Evolutionary conservation across 2,797 vertebrate species (phyloP).

Genomic region (Gadopsis bispinosus): DNA sequence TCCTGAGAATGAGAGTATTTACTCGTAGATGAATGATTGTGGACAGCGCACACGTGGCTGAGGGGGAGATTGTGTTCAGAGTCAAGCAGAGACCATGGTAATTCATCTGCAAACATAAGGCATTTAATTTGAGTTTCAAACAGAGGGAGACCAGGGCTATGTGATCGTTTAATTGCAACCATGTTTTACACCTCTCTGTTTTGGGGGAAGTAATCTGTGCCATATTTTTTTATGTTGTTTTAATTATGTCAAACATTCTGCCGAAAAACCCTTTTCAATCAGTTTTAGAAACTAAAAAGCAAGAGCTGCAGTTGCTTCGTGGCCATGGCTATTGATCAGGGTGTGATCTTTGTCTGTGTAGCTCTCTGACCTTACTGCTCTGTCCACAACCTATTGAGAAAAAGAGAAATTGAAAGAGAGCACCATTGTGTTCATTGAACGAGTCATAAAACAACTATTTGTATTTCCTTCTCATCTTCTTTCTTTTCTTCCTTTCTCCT

Average conservation of each 20-base stretch:
- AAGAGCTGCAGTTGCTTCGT: slow-evolving; percentile 5
- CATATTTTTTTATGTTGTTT: no score
- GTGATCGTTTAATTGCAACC: not conserved
- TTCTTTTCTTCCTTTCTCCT: slow-evolving; percentile 41
- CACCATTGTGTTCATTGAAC: slow-evolving; percentile 57
- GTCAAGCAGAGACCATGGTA: not conserved
- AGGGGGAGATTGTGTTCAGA: not conserved
- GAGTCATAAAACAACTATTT: slow-evolving; percentile 52
- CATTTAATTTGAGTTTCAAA: slow-evolving; percentile 9
- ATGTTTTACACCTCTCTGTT: not conserved
- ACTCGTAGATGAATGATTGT: not conserved
- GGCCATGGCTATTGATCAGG: slow-evolving; percentile 30
- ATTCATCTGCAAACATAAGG: slow-evolving; percentile 8
- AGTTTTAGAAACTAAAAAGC: not conserved
- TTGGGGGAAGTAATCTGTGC: not conserved
- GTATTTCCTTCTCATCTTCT: slow-evolving; percentile 43
- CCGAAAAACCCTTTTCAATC: not conserved
- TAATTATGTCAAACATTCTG: not conserved
- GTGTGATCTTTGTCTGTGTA: slow-evolving; percentile 8
- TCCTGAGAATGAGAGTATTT: not conserved
- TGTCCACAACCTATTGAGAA: slow-evolving; percentile 27
- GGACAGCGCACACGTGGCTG: not conserved
- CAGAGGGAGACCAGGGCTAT: not conserved
- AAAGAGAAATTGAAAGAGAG: slow-evolving; percentile 41
- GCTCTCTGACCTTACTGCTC: slow-evolving; percentile 45